Percentiles rank a stretch among this genome's conserved stretches.
phyloP scores from a whole-genome alignment of 2,113 vertebrate genomes.

The Polypterus senegalus region DNA sequence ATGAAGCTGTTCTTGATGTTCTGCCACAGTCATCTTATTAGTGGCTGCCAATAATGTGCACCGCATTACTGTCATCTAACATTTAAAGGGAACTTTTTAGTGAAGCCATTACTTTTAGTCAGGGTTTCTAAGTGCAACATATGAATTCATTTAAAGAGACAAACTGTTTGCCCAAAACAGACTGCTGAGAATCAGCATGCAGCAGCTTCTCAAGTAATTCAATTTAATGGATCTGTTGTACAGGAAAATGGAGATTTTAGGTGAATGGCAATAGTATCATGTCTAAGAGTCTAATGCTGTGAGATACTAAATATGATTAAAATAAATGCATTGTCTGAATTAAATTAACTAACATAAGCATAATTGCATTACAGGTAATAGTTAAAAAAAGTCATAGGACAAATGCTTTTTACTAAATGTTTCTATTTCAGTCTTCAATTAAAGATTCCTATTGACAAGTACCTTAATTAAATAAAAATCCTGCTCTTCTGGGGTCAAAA shows the following conservation, averaged over 20 bases:
- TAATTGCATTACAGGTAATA: conserved; percentile 29
- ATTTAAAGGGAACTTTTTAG: conserved; percentile 63
- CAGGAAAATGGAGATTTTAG: conserved; percentile 44
- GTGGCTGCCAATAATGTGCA: conserved; percentile 58
- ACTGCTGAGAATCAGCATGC: conserved; percentile 53
- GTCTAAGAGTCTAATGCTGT: conserved; percentile 38
- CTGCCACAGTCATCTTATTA: conserved; percentile 61
- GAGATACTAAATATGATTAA: conserved; percentile 43
- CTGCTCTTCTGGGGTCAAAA: no score
- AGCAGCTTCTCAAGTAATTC: conserved; percentile 59
- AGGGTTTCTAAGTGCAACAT: conserved; percentile 64
- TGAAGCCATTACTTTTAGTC: conserved; percentile 65
- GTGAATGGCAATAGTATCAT: conserved; percentile 36
- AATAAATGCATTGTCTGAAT: conserved; percentile 41
- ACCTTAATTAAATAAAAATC: neutral
- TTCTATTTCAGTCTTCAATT: neutral
- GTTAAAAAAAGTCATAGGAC: neutral
- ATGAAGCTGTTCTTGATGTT: conserved; percentile 42
- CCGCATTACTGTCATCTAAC: conserved; percentile 65
- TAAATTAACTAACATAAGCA: conserved; percentile 36
- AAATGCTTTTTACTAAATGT: neutral
- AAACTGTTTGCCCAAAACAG: conserved; percentile 69
- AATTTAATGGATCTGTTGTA: conserved; percentile 54
- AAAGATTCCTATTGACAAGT: neutral
- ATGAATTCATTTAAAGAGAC: conserved; percentile 69